Conservation (phyloP, 1,140 invertebrate species). For the Drosophila ercepeae region DNA sequence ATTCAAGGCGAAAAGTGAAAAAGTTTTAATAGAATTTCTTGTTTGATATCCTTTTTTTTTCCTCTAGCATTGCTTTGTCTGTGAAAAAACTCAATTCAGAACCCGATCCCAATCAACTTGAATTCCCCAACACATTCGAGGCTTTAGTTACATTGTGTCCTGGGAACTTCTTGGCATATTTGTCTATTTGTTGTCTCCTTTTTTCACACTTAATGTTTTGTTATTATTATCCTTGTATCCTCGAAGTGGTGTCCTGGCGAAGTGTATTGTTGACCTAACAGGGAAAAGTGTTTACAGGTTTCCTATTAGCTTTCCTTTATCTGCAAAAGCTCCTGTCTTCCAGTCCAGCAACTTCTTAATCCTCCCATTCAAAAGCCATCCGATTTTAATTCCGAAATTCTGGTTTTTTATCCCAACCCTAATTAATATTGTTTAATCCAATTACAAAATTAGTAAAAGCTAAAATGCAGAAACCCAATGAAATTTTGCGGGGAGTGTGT, state of each 20-base stretch:
- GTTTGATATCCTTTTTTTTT: slow-evolving; percentile 39
- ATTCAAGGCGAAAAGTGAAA: slow-evolving; percentile 63
- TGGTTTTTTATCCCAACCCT: not conserved
- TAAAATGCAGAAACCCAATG: slow-evolving; percentile 27
- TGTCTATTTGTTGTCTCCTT: slow-evolving; percentile 44
- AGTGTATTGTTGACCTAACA: no score
- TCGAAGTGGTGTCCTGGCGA: slow-evolving; percentile 6
- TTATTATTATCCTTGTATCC: slow-evolving; percentile 45
- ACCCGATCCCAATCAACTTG: slow-evolving; percentile 40
- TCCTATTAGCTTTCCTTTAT: not conserved
- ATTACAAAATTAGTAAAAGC: slow-evolving; percentile 62
- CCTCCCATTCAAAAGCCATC: not conserved
- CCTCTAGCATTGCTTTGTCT: slow-evolving; percentile 29
- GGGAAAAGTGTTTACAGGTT: no score
- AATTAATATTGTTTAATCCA: slow-evolving; percentile 17
- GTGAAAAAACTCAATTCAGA: not conserved
- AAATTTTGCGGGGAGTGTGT: not conserved
- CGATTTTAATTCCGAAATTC: not conserved
- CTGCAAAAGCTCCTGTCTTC: not conserved
- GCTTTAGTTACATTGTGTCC: slow-evolving; percentile 50
- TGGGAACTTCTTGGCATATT: slow-evolving; percentile 35
- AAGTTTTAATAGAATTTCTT: slow-evolving; percentile 78
- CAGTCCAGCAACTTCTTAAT: not conserved
- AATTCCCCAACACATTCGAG: slow-evolving; percentile 17
- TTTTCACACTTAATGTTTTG: slow-evolving; percentile 56